Base-by-base conservation (phyloP, 1,140 invertebrate species). In the Aporrectodea caliginosa region DNA sequence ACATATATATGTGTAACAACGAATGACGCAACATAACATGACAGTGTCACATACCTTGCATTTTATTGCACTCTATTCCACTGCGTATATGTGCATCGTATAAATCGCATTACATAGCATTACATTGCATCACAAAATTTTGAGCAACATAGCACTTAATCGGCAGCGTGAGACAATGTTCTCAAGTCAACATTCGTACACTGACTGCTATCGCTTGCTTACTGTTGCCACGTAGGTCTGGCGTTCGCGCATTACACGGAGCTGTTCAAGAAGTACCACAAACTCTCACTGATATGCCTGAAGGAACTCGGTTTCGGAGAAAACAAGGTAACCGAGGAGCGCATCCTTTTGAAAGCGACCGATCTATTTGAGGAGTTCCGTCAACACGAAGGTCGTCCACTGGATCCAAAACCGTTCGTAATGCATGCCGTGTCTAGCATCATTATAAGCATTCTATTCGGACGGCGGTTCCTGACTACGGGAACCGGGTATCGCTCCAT, bases 301-400 rank as follows among this genome's bases (percentile, higher is more conserved):
- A 76, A 58, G 31, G 6, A 76, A 68, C 43, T 76, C 35, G 75
- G 75, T 1, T 76, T 76, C n/a, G 75, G 75, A 35, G n/a, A 43
- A 35, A 35, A 43, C 2, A 35, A 29, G 1, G 43, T 43, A 35
- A 12, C 43, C 43, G 75, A 76, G 14, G 33, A 31, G 0, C 34
- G 75, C 1, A 32, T 76, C n/a, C n/a, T n/a, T 30, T 35, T n/a
- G 43, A 68, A 30, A 2, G 75, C 29, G 27, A 27, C 43, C 27
- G 75, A 76, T 43, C 6, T 76, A 2, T 30, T 76, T 31, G 29
- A 35, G 14, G 43, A 35, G n/a, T 29, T 76, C n/a, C 16, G 43
- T 0, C 12, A n/a, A 29, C 34, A 68, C 12, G 31, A 76, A 14
- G 35, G 35, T 16, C 75, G 27, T 35, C 16, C 1, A 22, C 43